Conservation (phyloP, 2,888 invertebrate genomes). For the Ypsolopha scabrella region DNA sequence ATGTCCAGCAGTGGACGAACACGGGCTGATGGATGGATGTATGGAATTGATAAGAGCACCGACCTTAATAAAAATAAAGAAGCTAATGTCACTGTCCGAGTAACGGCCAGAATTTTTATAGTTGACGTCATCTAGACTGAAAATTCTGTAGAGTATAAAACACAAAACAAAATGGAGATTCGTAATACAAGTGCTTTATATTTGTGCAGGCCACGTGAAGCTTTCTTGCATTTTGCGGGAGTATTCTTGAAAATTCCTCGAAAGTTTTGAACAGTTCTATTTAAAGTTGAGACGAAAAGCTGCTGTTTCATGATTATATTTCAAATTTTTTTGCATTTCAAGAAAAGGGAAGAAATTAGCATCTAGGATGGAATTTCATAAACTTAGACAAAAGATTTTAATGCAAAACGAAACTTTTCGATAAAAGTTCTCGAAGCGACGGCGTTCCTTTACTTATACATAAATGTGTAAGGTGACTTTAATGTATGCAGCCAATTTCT, state of each 20-base stretch:
- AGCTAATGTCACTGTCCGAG: constrained; percentile 20
- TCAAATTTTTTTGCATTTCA: not conserved
- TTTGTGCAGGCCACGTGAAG: constrained; percentile 3
- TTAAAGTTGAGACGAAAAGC: not conserved
- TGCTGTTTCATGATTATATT: not conserved
- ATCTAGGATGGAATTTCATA: no score
- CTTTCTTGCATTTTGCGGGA: constrained; percentile 1
- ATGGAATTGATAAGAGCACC: no score
- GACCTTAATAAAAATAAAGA: constrained; percentile 26
- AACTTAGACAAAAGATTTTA: no score
- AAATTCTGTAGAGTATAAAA: constrained; percentile 6
- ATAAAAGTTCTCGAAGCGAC: no score
- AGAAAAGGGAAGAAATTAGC: not conserved
- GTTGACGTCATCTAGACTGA: constrained; percentile 26
- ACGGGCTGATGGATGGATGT: no score
- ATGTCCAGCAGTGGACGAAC: no score
- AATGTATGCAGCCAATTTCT: no score
- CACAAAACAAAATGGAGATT: constrained; percentile 15
- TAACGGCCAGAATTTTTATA: constrained; percentile 28
- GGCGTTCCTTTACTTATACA: no score
- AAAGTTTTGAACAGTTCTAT: constrained; percentile 1
- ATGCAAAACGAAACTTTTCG: no score
- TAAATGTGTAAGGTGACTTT: no score
- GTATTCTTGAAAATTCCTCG: not conserved
- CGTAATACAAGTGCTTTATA: constrained; percentile 11